These are phyloP conservation scores for Sparidentex hasta DNA, from an alignment of 2,797 vertebrate genomes.

Conservation along the genomic window DNA sequence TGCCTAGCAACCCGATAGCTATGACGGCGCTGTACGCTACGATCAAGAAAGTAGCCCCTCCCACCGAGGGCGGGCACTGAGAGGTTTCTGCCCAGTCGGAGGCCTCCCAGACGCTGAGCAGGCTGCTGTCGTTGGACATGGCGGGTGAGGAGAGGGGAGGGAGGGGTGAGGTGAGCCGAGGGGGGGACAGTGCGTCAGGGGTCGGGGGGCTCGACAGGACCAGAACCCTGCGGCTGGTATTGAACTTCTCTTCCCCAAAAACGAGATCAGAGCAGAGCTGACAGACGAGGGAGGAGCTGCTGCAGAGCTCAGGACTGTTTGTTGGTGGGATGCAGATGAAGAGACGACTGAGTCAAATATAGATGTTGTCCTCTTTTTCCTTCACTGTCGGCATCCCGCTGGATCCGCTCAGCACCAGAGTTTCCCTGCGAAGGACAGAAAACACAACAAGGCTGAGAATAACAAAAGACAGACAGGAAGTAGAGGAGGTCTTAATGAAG, in stretches of 20 bases:
- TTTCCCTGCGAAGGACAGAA: conserved; percentile 52
- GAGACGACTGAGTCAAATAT: conserved; percentile 27
- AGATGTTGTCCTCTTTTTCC: conserved; percentile 43
- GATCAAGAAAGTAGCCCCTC: conserved; percentile 85
- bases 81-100: conserved; percentile 70
- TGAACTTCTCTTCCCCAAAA: conserved; percentile 11
- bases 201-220: conserved; percentile 7
- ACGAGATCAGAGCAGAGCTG: neutral
- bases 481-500: conserved; percentile 1
- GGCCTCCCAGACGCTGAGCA: conserved; percentile 54
- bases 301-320: neutral
- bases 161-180: neutral
- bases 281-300: conserved; percentile 2
- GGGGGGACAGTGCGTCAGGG: neutral
- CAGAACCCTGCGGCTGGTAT: neutral
- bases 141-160: neutral
- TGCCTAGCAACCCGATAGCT: conserved; percentile 86
- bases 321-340: neutral
- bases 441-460: conserved; percentile 1
- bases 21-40: conserved; percentile 87
- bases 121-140: conserved; percentile 78
- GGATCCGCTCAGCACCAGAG: conserved; percentile 22
- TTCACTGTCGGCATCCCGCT: conserved; percentile 9
- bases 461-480: neutral
- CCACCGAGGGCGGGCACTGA: conserved; percentile 81